Evolutionary conservation across 2,888 invertebrate genomes (phyloP), one percentile per base, ranked within the genome.

Genomic region (Biston betularia): DNA sequence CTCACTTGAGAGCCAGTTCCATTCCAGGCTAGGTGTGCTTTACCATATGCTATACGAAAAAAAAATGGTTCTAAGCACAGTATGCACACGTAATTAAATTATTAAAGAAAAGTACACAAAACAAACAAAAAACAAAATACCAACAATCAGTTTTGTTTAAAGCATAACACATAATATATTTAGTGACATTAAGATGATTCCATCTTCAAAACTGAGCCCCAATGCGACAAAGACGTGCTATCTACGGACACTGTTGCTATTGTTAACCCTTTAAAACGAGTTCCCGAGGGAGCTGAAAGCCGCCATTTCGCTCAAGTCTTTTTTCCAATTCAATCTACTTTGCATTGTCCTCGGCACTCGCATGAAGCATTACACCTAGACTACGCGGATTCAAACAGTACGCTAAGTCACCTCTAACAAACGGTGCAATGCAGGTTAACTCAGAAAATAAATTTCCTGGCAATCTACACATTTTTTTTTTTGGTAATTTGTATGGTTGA

Each of bases 271-370:
- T 89, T 84, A 80, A 79, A 86, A 79, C 80, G 82, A 81, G 80
- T 80, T 85, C 84, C 88, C 86, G 74, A 73, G 87, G 83, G 91
- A 83, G 85, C 79, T 87, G 82, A 92, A 90, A 90, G 90, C 89
- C 86, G 86, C 86, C 79, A 89, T 90, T 89, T 83, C 78, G 78
- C 82, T 89, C 81, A 83, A 89, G 86, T 89, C 89, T 92, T 92
- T 92, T 91, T 93, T 90, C 88, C 92, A 92, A 93, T 93, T 92
- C 93, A 93, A 93, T 93, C 92, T 92, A 92, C 92, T 93, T 93
- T 93, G 92, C 92, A 93, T 93, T 92, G 92, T 90, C 86, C 86
- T 82, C 90, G 87, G 84, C 88, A 86, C 89, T 90, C 93, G 88
- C 88, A 92, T 93, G 92, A 92, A 86, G 89, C 90, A 91, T 92